These are phyloP conservation scores for Grallaria varia DNA, from an alignment of 2,113 vertebrate genomes.

Conservation along the genomic window DNA sequence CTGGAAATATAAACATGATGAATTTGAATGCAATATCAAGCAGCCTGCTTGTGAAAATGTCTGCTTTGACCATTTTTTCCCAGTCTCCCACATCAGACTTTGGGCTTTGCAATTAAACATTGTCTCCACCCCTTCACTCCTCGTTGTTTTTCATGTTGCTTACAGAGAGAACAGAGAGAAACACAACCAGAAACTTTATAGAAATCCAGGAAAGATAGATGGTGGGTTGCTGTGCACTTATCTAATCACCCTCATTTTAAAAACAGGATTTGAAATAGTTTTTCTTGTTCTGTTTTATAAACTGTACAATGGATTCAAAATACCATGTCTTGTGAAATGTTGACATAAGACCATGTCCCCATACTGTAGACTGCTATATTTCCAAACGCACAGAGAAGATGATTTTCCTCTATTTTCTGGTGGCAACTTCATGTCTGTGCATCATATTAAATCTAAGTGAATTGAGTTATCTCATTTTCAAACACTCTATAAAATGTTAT, in stretches of 20 bases:
- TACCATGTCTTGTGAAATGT: conserved; percentile 79
- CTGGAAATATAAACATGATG: conserved; percentile 86
- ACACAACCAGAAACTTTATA: conserved; percentile 74
- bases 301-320: conserved; percentile 81
- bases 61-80: conserved; percentile 90
- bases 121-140: conserved; percentile 86
- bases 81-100: conserved; percentile 85
- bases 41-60: conserved; percentile 89
- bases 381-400: conserved; percentile 86
- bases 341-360: conserved; percentile 81
- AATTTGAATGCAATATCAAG: conserved; percentile 84
- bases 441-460: conserved; percentile 80
- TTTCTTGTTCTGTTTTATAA: conserved; percentile 85
- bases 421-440: conserved; percentile 81
- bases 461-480: conserved; percentile 82
- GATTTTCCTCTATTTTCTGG: conserved; percentile 85
- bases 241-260: conserved; percentile 81
- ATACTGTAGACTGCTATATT: conserved; percentile 83
- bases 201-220: conserved; percentile 73
- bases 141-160: conserved; percentile 86
- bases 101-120: conserved; percentile 90
- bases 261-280: conserved; percentile 79
- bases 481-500: conserved; percentile 72
- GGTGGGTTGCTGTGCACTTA: conserved; percentile 85
- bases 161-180: conserved; percentile 81